These are phyloP conservation scores for Hoplostethus mediterraneus DNA, from an alignment of 2,797 vertebrate genomes.

Conservation along the genomic window DNA sequence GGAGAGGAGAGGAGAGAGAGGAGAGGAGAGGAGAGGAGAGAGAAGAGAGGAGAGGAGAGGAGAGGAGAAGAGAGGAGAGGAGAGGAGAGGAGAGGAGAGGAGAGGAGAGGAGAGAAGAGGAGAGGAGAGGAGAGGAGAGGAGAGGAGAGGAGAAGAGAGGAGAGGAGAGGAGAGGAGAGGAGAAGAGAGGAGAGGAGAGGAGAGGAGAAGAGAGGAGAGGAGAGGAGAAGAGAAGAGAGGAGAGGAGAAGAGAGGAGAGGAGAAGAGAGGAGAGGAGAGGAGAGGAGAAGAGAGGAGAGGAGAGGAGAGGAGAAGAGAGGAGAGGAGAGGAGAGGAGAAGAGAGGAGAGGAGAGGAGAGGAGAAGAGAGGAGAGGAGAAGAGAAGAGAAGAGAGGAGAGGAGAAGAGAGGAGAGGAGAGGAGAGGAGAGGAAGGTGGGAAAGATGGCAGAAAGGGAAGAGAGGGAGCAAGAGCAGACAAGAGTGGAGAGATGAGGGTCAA, in stretches of 20 bases:
- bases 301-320: constrained; percentile 18
- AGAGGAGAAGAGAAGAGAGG: too few relatives aligned
- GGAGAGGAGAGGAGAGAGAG: neutral
- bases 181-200: constrained; percentile 25
- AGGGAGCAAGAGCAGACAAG: too few relatives aligned
- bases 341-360: too few relatives aligned
- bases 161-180: constrained; percentile 27
- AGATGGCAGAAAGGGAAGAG: neutral
- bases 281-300: constrained; percentile 22
- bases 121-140: constrained; percentile 9
- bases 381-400: too few relatives aligned
- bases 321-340: constrained; percentile 24
- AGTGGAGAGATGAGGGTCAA: too few relatives aligned
- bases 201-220: constrained; percentile 23
- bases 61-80: neutral
- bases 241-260: constrained; percentile 27
- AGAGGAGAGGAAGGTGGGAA: neutral
- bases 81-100: constrained; percentile 1
- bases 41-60: neutral
- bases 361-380: constrained; percentile 24
- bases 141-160: neutral
- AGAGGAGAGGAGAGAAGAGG: neutral
- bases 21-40: neutral
- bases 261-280: constrained; percentile 25
- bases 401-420: constrained; percentile 22